Evolutionary conservation across 64 coral and sea anemone species (phyloP).

Genomic region (Actinia tenebrosa): DNA sequence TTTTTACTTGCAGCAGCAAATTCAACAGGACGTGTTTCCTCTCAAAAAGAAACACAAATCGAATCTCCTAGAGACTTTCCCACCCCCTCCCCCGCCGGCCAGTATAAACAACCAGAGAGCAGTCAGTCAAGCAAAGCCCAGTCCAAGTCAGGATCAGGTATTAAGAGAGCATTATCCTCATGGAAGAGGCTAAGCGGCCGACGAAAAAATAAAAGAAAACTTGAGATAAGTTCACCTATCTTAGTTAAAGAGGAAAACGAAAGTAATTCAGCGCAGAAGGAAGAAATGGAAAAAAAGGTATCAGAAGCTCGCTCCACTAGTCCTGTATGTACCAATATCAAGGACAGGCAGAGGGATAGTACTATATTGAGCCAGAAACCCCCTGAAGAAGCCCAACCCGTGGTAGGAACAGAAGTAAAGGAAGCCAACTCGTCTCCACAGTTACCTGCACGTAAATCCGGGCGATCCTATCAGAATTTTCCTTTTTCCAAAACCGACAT

Average conservation of each 20-base stretch:
- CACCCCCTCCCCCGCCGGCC: not conserved
- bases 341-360: not conserved
- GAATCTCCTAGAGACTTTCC: not conserved
- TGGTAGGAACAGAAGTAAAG: not conserved
- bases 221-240: conserved; percentile 57
- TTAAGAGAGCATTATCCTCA: conserved; percentile 44
- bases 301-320: not conserved
- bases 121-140: not conserved
- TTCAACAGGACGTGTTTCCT: not conserved
- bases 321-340: not conserved
- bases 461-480: conserved; percentile 71
- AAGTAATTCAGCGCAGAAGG: conserved; percentile 14
- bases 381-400: not conserved
- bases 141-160: conserved; percentile 7
- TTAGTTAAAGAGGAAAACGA: conserved; percentile 24
- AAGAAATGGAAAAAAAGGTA: not conserved
- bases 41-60: not conserved
- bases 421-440: conserved; percentile 6
- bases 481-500: conserved; percentile 74
- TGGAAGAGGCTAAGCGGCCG: conserved; percentile 47
- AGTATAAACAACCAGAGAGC: not conserved
- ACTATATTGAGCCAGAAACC: not conserved
- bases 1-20: not conserved
- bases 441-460: conserved; percentile 5
- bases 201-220: conserved; percentile 42